A percentile compares a stretch with the other conserved stretches of the same genome.
phyloP scores from a whole-genome alignment of 2,888 invertebrate genomes.

The Diaperis boleti region DNA sequence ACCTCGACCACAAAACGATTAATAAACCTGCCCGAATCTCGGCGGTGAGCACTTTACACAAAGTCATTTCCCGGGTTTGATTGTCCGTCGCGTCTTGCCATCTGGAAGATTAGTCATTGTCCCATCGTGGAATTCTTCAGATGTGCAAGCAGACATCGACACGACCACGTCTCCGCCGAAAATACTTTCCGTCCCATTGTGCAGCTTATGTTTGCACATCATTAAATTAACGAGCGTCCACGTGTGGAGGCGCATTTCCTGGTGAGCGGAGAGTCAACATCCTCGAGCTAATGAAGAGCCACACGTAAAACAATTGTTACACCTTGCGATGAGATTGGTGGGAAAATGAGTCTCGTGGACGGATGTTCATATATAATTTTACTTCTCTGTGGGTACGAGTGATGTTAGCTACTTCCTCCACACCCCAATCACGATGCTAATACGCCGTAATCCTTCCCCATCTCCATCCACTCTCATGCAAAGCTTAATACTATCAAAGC shows the following conservation, averaged over 20 bases:
- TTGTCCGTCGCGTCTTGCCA: no score
- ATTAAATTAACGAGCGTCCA: slow-evolving; percentile 7
- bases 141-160: slow-evolving; percentile 3
- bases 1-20: no score
- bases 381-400: no score
- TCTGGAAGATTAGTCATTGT: slow-evolving; percentile 8
- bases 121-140: slow-evolving; percentile 16
- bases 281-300: not conserved
- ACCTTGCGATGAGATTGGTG: no score
- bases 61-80: no score
- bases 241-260: slow-evolving; percentile 17
- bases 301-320: no score
- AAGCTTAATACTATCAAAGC: slow-evolving; percentile 1
- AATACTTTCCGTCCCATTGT: slow-evolving; percentile 4
- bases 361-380: no score
- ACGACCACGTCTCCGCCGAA: slow-evolving; percentile 1
- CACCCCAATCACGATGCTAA: not conserved
- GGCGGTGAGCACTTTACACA: no score
- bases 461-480: not conserved
- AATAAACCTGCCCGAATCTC: no score
- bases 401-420: no score
- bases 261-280: slow-evolving; percentile 14
- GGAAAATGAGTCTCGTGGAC: no score
- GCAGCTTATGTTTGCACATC: slow-evolving; percentile 15
- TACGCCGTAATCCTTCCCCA: slow-evolving; percentile 20